phyloP scores from a whole-genome alignment of 2,797 vertebrate species.

The Steatocranus sp. region DNA sequence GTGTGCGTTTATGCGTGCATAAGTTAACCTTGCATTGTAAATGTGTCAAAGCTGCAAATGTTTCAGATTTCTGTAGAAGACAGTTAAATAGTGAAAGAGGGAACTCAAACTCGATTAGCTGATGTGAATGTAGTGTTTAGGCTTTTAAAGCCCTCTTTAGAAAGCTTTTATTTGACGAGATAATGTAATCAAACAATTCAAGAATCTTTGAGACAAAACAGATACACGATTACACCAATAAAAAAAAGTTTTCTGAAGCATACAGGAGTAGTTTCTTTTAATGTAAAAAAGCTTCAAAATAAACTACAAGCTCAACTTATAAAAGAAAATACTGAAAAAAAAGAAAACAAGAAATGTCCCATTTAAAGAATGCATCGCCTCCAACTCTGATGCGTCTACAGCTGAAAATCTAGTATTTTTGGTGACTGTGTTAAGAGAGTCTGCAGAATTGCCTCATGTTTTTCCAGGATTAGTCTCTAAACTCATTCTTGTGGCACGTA shows the following conservation, averaged over 20 bases:
- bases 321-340: neutral
- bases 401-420: neutral
- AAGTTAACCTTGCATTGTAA: neutral
- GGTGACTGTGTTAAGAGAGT: neutral
- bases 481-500: constrained; percentile 8
- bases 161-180: neutral
- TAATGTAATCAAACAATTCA: neutral
- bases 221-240: neutral
- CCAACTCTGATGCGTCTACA: neutral
- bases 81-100: neutral
- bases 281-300: neutral
- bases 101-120: neutral
- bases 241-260: neutral
- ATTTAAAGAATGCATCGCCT: neutral
- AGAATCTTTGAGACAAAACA: neutral
- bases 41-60: neutral
- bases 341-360: neutral
- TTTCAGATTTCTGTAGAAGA: neutral
- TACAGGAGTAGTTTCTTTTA: neutral
- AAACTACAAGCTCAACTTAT: neutral
- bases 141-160: neutral
- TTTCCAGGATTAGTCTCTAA: neutral
- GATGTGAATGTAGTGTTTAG: neutral
- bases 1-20: neutral
- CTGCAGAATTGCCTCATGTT: neutral